Evolutionary conservation across 37 sponge, comb jelly and placozoan species (phyloP), one percentile per base, ranked within the genome.

Genomic region (Geodia barretti): DNA sequence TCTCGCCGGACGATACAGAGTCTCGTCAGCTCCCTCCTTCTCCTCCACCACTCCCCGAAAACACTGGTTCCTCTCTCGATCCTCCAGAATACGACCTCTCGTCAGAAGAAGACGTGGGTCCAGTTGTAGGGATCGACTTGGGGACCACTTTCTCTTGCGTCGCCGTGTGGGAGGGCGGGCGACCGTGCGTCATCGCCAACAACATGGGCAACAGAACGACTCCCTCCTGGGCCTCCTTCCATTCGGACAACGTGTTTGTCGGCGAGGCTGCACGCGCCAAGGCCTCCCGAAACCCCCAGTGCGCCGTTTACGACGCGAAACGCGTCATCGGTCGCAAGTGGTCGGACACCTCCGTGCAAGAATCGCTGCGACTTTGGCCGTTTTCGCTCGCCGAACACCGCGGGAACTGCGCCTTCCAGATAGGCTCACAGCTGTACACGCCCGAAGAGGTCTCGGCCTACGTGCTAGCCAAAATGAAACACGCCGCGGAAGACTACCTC

Each of bases 71-170:
- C n/a, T n/a, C n/a, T n/a, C n/a, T n/a, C n/a, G n/a, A n/a, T n/a
- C n/a, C n/a, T n/a, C n/a, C n/a, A n/a, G n/a, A n/a, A n/a, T n/a
- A n/a, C n/a, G n/a, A n/a, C n/a, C n/a, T n/a, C n/a, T n/a, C n/a
- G n/a, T n/a, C n/a, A n/a, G n/a, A n/a, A n/a, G n/a, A n/a, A n/a
- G n/a, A n/a, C n/a, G n/a, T n/a, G n/a, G 14, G 26, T 7, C 76
- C 78, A 36, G 89, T 92, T 0, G 79, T 96, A 7, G 97, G 97
- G 11, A 96, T 96, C 60, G 97, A 96, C 72, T 84, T 96, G 2
- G 97, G 97, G n/a, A 96, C 97, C 34, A 96, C 97, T 9, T 96
- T 95, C 62, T 96, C 97, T 1, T 96, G 97, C 54, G 94, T 96
- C 24, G 86, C 94, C 28, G 87, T 93, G n/a, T 96, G 97, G 97